Evolutionary conservation across 2,797 vertebrate species (phyloP), one percentile per base, ranked within the genome.

Genomic region (Helicolenus hilgendorfi): DNA sequence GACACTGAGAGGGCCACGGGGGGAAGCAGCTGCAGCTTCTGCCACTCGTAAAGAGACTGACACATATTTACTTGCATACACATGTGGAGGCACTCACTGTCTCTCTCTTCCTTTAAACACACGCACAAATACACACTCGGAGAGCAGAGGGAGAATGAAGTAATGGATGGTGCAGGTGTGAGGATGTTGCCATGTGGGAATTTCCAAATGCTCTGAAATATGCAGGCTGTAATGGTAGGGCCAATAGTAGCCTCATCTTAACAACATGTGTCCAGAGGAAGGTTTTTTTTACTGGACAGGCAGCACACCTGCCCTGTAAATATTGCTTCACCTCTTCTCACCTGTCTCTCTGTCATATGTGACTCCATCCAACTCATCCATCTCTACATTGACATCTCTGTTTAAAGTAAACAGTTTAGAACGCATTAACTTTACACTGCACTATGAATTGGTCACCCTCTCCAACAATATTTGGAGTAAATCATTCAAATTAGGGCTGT

Each of bases 81-180:
- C 81, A 79, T 79, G 88, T 33, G 70, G 38, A 85, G 67, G 77
- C 24, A 11, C 56, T 87, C 68, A 14, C 59, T 65, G 33, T 55
- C 69, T 83, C 72, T 45, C 24, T 79, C 72, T 81, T 69, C 56
- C 53, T 70, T 58, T 64, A 77, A 76, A 72, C 80, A 70, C 70
- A 72, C 1, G 11, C 71, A 69, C 69, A 82, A 68, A 85, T 73
- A 74, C 31, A 85, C 35, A 79, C 35, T 85, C 41, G 8, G 15
- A 76, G 41, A 83, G 73, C 41, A 35, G 26, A 53, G 26, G 49
- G 20, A 79, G 67, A 80, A 22, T 2, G 36, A 65, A 49, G 78
- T 89, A 89, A 94, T 94, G 86, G 83, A 93, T 81, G 83, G 72
- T 87, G 84, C 95, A 96, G 92, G 94, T 96, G 93, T 89, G 85